These are phyloP conservation scores for Drosophila colorata DNA, from an alignment of 2,888 invertebrate genomes.

Conservation along the genomic window DNA sequence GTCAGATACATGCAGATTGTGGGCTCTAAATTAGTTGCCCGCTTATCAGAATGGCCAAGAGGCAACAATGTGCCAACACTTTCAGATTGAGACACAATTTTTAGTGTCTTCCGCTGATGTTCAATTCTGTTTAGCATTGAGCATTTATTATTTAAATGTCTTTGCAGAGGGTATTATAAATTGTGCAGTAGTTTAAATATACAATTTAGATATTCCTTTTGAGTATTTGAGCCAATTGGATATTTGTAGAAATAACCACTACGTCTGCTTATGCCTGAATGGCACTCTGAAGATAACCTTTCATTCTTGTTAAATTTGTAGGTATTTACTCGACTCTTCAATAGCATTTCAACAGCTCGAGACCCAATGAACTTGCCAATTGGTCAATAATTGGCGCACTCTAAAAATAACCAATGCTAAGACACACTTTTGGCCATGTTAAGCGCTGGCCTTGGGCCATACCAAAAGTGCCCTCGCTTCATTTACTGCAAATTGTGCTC, in stretches of 20 bases:
- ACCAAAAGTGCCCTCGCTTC: constrained; percentile 64
- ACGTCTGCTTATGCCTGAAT: too few species aligned
- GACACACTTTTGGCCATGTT: constrained; percentile 53
- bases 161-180: too few species aligned
- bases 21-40: too few species aligned
- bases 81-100: neutral
- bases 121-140: too few species aligned
- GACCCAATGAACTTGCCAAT: constrained; percentile 20
- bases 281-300: neutral
- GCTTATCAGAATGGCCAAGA: constrained; percentile 17
- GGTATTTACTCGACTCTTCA: constrained; percentile 17
- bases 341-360: constrained; percentile 23
- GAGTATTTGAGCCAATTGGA: too few species aligned
- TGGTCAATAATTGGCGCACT: constrained; percentile 29
- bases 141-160: too few species aligned
- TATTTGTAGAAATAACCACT: too few species aligned
- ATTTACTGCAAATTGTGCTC: constrained; percentile 73
- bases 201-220: too few species aligned
- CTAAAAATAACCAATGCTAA: constrained; percentile 56
- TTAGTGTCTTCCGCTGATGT: neutral
- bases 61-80: too few species aligned
- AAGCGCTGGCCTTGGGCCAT: constrained; percentile 44
- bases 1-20: constrained; percentile 51
- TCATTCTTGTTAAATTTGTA: constrained; percentile 14
- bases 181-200: too few species aligned